phyloP scores from a whole-genome alignment of 2,888 invertebrate species.

The Zaprionus obscuricornis region DNA sequence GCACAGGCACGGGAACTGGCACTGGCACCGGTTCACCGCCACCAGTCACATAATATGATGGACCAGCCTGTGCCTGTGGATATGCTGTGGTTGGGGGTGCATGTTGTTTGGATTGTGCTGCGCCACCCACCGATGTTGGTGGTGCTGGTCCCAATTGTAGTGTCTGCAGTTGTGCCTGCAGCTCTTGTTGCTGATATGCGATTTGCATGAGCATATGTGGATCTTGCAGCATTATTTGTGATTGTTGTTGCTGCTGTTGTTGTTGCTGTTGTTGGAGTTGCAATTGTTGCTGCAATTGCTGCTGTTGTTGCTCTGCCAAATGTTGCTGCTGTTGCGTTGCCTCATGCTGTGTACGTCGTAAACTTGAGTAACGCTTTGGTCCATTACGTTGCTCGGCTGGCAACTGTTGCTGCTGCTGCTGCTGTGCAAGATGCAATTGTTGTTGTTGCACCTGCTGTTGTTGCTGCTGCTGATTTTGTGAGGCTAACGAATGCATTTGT shows the following conservation, averaged over 20 bases:
- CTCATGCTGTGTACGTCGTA: constrained; percentile 84
- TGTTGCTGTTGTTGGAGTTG: constrained; percentile 47
- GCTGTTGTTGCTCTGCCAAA: constrained; percentile 64
- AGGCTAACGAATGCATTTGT: constrained; percentile 82
- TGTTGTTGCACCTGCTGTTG: constrained; percentile 60
- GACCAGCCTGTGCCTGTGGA: constrained; percentile 51
- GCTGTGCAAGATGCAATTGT: constrained; percentile 35
- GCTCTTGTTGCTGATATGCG: constrained; percentile 78
- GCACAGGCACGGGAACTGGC: constrained; percentile 36
- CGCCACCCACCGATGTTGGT: constrained; percentile 49
- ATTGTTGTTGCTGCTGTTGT: constrained; percentile 68
- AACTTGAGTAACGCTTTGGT: constrained; percentile 88
- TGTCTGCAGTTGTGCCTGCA: constrained; percentile 78
- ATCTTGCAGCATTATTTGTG: constrained; percentile 76
- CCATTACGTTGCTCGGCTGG: constrained; percentile 83
- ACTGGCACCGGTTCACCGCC: constrained; percentile 56
- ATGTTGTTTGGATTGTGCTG: constrained; percentile 53
- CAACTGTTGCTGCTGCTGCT: constrained; percentile 38
- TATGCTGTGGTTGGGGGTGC: constrained; percentile 61
- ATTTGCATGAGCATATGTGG: constrained; percentile 77
- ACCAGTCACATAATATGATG: constrained; percentile 65
- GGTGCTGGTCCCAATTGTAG: constrained; percentile 67
- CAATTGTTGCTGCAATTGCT: constrained; percentile 54
- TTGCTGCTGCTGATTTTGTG: constrained; percentile 72
- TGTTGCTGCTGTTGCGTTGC: constrained; percentile 63